Evolutionary conservation across 1,140 invertebrate genomes (phyloP).

Genomic region (Magallana angulata): DNA sequence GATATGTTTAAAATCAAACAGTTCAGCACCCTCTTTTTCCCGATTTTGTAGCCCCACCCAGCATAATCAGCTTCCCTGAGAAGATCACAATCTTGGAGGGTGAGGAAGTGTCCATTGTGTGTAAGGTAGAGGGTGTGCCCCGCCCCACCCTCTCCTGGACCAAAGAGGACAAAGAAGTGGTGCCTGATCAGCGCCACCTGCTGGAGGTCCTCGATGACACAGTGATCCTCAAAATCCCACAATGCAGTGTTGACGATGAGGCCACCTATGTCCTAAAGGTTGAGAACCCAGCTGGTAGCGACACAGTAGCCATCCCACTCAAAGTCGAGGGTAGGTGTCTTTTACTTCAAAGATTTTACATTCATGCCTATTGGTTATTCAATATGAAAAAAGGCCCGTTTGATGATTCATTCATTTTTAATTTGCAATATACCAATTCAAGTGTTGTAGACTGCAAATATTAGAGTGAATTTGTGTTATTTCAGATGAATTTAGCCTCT

Average conservation of each 20-base stretch:
- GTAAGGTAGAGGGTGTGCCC: conserved; percentile 70
- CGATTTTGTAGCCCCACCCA: conserved; percentile 60
- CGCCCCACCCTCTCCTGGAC: conserved; percentile 69
- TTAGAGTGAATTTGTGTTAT: background rate
- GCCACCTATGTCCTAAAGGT: conserved; percentile 88
- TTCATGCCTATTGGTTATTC: no score
- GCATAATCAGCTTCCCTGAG: conserved; percentile 55
- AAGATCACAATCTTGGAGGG: conserved; percentile 80
- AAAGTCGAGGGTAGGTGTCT: conserved; percentile 49
- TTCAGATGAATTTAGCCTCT: conserved; percentile 27
- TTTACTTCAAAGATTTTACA: background rate
- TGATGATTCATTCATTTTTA: no score
- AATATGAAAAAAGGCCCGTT: no score
- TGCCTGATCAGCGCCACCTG: conserved; percentile 84
- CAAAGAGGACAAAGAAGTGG: conserved; percentile 53
- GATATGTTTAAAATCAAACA: no score
- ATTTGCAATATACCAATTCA: no score
- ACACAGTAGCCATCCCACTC: conserved; percentile 55
- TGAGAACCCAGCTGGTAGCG: conserved; percentile 89
- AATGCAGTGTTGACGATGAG: conserved; percentile 63
- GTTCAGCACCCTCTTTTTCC: background rate
- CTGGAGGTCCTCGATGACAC: conserved; percentile 54
- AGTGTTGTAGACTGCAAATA: no score
- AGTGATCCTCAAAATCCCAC: conserved; percentile 75
- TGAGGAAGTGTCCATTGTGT: conserved; percentile 73